phyloP scores from a whole-genome alignment of 64 coral and sea anemone species.

The Trachythela sp. region DNA sequence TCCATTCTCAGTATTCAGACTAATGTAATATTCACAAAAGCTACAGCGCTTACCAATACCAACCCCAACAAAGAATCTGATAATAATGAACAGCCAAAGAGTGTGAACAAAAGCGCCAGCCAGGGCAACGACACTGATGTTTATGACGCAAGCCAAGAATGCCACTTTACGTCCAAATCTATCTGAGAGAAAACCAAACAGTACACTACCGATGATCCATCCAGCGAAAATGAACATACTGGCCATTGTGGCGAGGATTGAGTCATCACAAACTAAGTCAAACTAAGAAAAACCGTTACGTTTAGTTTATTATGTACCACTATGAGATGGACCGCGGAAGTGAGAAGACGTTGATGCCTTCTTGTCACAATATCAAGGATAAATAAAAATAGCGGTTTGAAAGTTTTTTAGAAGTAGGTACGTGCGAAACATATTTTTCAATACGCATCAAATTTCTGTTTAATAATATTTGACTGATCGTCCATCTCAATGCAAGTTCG shows the following conservation, averaged over 20 bases:
- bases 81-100: conserved; percentile 42
- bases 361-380: too few relatives aligned
- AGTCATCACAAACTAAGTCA: conserved; percentile 70
- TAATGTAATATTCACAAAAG: not conserved
- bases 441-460: too few relatives aligned
- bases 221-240: conserved; percentile 77
- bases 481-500: too few relatives aligned
- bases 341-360: too few relatives aligned
- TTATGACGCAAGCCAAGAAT: conserved; percentile 59
- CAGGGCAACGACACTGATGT: conserved; percentile 62
- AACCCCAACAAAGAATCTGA: not conserved
- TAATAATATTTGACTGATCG: too few relatives aligned
- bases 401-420: too few relatives aligned
- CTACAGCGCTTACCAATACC: not conserved
- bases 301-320: too few relatives aligned
- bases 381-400: too few relatives aligned
- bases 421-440: too few relatives aligned
- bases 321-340: too few relatives aligned
- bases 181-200: conserved; percentile 75
- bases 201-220: conserved; percentile 78
- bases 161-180: conserved; percentile 77
- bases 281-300: conserved; percentile 64
- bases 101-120: conserved; percentile 60
- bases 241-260: conserved; percentile 66
- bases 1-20: too few relatives aligned